Conservation (phyloP, 2,888 invertebrate genomes). For the Shargacucullia verbasci region DNA sequence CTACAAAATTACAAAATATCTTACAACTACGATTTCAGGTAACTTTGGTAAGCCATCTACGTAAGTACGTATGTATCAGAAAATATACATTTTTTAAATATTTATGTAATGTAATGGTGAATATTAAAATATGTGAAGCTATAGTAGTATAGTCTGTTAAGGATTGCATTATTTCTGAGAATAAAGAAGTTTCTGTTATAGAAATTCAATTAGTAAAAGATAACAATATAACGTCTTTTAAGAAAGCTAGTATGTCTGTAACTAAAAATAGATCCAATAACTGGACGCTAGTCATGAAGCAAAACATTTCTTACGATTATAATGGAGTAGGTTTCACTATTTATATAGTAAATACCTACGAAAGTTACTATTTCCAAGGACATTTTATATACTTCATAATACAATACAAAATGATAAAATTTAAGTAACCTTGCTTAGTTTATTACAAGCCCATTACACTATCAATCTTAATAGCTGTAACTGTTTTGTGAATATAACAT, state of each 20-base stretch:
- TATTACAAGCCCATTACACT: conserved; percentile 6
- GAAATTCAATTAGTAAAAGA: background rate
- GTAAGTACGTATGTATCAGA: conserved; percentile 4
- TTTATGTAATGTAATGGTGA: background rate
- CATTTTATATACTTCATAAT: background rate
- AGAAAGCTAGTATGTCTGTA: no score
- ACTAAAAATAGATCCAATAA: no score
- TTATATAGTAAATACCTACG: no score
- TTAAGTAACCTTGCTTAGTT: conserved; percentile 7
- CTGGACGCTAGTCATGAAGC: background rate
- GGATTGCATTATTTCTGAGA: background rate
- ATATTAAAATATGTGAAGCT: conserved; percentile 1
- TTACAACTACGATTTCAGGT: conserved; percentile 31
- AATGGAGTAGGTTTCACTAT: no score
- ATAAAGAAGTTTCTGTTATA: background rate
- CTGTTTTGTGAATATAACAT: background rate
- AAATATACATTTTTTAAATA: background rate
- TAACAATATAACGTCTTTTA: no score
- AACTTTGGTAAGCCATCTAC: conserved; percentile 35
- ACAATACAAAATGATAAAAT: no score
- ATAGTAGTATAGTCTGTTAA: background rate
- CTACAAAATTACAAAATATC: conserved; percentile 45
- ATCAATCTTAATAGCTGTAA: background rate
- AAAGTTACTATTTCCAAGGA: background rate
- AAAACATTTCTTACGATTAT: background rate